Percentiles rank a stretch among this genome's conserved stretches.
Conservation (phyloP, 2,888 invertebrate genomes). For the Cataglyphis altisquamis region DNA sequence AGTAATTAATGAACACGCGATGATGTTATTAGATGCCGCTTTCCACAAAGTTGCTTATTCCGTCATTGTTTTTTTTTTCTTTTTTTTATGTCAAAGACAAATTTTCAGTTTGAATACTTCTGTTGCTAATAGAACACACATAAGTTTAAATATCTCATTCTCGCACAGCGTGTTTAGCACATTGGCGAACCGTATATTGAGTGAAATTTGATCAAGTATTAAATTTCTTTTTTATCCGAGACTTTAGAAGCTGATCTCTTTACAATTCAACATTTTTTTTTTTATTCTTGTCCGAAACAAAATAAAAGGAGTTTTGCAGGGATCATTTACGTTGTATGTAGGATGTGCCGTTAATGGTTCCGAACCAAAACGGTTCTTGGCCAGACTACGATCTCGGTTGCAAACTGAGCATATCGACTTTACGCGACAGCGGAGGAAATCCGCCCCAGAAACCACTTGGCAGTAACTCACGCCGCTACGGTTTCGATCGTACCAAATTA, state of each 20-base stretch:
- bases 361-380: slow-evolving; percentile 52
- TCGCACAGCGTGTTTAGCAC: neutral
- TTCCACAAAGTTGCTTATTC: neutral
- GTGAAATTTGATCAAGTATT: neutral
- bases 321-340: neutral
- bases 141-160: neutral
- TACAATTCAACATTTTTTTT: neutral
- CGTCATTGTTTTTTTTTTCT: neutral
- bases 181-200: neutral
- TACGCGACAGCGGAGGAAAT: slow-evolving; percentile 72
- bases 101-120: neutral
- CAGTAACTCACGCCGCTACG: slow-evolving; percentile 80
- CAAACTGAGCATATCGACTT: slow-evolving; percentile 65
- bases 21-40: neutral
- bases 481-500: slow-evolving; percentile 83
- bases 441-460: slow-evolving; percentile 76
- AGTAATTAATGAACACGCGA: slow-evolving; percentile 34
- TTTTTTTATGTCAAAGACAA: neutral
- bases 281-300: neutral
- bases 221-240: neutral
- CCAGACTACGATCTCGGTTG: slow-evolving; percentile 52
- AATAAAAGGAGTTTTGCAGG: neutral
- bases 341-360: slow-evolving; percentile 64
- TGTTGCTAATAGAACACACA: neutral
- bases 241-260: neutral